These are phyloP conservation scores for Pituophis catenifer DNA, from an alignment of 2,113 vertebrate species.

Conservation along the genomic window DNA sequence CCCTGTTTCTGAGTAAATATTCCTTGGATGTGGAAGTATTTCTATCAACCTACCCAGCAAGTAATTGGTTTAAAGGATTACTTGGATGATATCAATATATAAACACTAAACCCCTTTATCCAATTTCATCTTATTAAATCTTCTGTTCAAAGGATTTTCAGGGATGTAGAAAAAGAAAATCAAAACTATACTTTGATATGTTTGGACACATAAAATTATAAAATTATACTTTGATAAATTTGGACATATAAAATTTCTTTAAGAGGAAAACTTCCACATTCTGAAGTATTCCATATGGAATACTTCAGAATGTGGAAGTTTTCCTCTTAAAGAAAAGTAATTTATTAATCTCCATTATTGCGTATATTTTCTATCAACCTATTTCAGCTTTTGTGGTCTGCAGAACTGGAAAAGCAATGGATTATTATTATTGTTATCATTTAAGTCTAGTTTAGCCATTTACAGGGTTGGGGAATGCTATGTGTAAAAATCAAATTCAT, in stretches of 20 bases:
- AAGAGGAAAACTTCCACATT: too few relatives aligned
- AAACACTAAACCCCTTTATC: background rate
- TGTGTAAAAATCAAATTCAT: background rate
- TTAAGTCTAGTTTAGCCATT: background rate
- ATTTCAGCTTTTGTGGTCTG: constrained; percentile 2
- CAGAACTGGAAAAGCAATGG: background rate
- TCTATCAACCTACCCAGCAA: background rate
- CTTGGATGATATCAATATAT: background rate
- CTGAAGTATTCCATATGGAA: background rate
- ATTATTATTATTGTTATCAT: background rate
- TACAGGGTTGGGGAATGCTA: background rate
- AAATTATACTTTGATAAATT: too few relatives aligned
- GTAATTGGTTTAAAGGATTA: background rate
- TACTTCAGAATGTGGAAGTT: background rate
- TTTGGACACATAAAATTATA: background rate
- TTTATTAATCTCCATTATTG: background rate
- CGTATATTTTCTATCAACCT: background rate
- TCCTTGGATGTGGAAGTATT: background rate
- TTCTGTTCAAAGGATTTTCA: constrained; percentile 17
- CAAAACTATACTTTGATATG: background rate
- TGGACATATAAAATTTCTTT: too few relatives aligned
- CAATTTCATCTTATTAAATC: constrained; percentile 1
- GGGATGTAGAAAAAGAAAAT: background rate
- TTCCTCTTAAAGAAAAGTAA: constrained; percentile 1
- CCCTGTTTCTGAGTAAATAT: background rate